Evolutionary conservation across 2,797 vertebrate genomes (phyloP).

Genomic region (Triplophysa bombifrons): DNA sequence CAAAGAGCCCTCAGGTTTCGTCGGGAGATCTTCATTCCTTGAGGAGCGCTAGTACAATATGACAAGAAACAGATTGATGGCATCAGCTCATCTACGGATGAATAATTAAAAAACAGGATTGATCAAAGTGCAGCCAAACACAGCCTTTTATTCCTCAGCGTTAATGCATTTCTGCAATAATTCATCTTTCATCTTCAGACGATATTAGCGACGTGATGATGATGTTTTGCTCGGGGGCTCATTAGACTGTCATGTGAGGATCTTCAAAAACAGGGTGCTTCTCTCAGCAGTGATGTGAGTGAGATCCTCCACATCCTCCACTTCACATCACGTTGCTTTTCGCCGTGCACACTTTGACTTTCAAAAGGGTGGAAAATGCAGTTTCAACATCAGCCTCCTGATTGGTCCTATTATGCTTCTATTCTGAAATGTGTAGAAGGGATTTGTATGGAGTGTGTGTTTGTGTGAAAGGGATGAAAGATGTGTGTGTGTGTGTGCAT

Average conservation of each 20-base stretch:
- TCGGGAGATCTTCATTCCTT: constrained; percentile 8
- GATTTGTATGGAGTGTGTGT: not conserved
- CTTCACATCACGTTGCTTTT: not conserved
- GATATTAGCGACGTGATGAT: constrained; percentile 12
- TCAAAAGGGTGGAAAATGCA: constrained; percentile 11
- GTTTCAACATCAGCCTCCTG: not conserved
- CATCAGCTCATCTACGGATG: constrained; percentile 10
- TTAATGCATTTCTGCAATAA: constrained; percentile 4
- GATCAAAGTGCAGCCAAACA: constrained; percentile 44
- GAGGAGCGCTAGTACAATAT: constrained; percentile 10
- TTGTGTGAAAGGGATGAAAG: not conserved
- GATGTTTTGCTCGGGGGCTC: constrained; percentile 29
- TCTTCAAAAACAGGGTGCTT: constrained; percentile 4
- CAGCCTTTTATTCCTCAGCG: constrained; percentile 1
- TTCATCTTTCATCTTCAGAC: constrained; percentile 18
- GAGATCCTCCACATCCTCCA: not conserved
- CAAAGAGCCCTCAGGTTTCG: constrained; percentile 18
- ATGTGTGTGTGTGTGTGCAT: not conserved
- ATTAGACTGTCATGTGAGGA: constrained; percentile 8
- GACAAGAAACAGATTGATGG: constrained; percentile 28
- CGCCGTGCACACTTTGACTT: not conserved
- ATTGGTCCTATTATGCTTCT: not conserved
- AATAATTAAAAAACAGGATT: constrained; percentile 41
- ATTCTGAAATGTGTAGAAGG: not conserved
- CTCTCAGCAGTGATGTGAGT: not conserved